Percentiles rank a stretch among this genome's conserved stretches.
These are phyloP conservation scores for Hydractinia symbiolongicarpus DNA, from an alignment of 30 jellyfish, hydroid and myxozoan genomes.

Conservation along the genomic window DNA sequence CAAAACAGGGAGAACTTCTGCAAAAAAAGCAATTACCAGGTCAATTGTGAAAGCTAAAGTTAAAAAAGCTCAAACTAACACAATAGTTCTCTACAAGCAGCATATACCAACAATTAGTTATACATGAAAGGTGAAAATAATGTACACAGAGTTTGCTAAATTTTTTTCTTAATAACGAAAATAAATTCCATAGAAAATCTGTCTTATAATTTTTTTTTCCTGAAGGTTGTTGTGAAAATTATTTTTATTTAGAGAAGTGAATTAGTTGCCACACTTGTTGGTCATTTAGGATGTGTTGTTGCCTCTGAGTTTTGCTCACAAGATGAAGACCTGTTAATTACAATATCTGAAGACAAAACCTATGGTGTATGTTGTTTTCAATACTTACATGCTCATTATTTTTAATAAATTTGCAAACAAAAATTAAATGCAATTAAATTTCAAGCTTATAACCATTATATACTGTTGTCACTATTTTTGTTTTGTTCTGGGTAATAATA, in stretches of 20 bases:
- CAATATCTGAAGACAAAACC: slow-evolving; percentile 59
- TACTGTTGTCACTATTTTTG: no score
- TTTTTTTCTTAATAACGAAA: neutral
- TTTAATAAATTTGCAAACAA: neutral
- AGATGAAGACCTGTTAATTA: slow-evolving; percentile 40
- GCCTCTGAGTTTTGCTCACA: slow-evolving; percentile 53
- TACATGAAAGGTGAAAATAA: neutral
- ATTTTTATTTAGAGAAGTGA: slow-evolving; percentile 44
- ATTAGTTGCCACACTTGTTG: slow-evolving; percentile 50
- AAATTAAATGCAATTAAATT: neutral
- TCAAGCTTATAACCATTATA: neutral
- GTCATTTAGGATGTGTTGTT: slow-evolving; percentile 44
- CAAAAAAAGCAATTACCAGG: no score
- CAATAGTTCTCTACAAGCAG: neutral
- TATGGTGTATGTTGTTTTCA: slow-evolving; percentile 34
- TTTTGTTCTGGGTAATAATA: no score
- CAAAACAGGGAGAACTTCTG: no score
- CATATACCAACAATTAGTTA: neutral
- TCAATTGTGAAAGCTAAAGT: no score
- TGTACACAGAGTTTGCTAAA: neutral
- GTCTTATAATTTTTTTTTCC: neutral
- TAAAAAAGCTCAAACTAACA: neutral
- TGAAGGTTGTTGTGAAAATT: slow-evolving; percentile 4
- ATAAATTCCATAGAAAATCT: neutral
- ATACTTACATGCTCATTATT: no score